Conservation (phyloP, 1,140 invertebrate genomes). For the Trinorchestia longiramus region DNA sequence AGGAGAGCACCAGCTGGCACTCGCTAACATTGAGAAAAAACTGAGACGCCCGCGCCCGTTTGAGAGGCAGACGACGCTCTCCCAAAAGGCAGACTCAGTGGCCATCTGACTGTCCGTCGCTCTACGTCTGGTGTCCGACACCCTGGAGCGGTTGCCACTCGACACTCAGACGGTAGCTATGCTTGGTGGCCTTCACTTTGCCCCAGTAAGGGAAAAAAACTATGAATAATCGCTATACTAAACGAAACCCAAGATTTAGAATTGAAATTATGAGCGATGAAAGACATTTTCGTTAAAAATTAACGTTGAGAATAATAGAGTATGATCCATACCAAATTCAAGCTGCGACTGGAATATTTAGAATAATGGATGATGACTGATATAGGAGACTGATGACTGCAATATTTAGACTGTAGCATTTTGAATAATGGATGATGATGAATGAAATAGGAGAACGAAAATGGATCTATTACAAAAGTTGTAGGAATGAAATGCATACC, state of each 20-base stretch:
- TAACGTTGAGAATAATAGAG: neutral
- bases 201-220: neutral
- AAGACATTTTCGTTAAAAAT: neutral
- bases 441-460: no score
- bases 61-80: neutral
- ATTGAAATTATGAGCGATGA: neutral
- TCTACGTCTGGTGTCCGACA: neutral
- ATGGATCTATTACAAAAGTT: no score
- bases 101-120: constrained; percentile 17
- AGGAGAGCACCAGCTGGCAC: constrained; percentile 5
- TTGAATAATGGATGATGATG: no score
- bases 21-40: neutral
- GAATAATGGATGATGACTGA: no score
- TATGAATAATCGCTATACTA: neutral
- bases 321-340: no score
- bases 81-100: neutral
- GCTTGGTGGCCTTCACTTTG: neutral
- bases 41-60: neutral
- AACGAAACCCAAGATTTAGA: neutral
- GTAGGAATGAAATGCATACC: no score
- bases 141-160: constrained; percentile 21
- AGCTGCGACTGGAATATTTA: no score
- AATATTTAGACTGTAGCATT: no score
- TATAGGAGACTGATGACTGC: no score
- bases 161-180: constrained; percentile 9